phyloP scores from a whole-genome alignment of 2,113 vertebrate genomes.

The Neogale vison region DNA sequence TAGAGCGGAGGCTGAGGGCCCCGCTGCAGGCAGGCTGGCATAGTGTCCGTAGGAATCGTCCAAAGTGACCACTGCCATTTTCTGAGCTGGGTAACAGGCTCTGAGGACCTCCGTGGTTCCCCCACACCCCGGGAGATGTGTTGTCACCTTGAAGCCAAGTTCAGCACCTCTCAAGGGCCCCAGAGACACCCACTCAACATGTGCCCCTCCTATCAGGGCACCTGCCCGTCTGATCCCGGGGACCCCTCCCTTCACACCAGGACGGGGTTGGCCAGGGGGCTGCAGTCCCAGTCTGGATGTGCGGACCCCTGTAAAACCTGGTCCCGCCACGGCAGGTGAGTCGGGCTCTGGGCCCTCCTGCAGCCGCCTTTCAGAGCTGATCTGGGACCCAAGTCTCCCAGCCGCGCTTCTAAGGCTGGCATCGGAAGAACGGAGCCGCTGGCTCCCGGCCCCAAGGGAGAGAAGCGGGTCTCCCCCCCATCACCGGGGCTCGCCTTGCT shows the following conservation, averaged over 20 bases:
- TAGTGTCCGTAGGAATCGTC: rapidly evolving
- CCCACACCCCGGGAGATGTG: rapidly evolving
- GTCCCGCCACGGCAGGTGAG: too few species aligned
- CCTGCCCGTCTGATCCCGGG: rapidly evolving
- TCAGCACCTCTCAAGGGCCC: not conserved
- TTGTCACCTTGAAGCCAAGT: not conserved
- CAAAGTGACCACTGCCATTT: rapidly evolving
- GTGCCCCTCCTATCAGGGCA: rapidly evolving
- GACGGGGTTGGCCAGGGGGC: rapidly evolving
- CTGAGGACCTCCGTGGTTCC: rapidly evolving
- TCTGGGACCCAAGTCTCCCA: too few species aligned
- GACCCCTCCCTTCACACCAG: not conserved
- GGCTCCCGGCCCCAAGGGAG: not conserved
- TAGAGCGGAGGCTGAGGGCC: not conserved
- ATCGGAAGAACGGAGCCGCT: not conserved
- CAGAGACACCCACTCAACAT: not conserved
- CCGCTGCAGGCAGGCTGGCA: rapidly evolving
- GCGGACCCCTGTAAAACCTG: not conserved
- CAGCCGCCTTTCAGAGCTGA: not conserved
- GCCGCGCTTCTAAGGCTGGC: not conserved
- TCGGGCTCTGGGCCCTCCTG: rapidly evolving
- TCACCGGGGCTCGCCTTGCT: too few species aligned
- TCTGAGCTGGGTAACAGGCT: rapidly evolving
- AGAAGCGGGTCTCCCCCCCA: not conserved
- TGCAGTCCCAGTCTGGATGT: too few species aligned